Conservation (phyloP, 2,888 invertebrate species). For the Mythimna pallens region DNA sequence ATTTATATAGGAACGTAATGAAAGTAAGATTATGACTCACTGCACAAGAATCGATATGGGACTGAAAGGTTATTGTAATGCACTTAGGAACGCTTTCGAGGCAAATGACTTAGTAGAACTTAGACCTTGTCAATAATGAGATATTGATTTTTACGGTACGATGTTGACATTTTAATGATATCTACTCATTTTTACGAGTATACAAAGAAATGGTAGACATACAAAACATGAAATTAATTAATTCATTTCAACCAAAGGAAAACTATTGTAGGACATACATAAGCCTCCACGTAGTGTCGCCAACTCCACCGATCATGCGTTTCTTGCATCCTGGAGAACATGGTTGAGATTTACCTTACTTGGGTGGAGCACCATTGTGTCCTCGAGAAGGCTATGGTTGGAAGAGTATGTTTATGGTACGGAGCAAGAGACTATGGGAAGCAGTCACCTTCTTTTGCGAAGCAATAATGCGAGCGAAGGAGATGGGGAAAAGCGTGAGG, state of each 20-base stretch:
- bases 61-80: not conserved
- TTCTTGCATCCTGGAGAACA: not conserved
- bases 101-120: conserved; percentile 7
- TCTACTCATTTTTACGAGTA: not conserved
- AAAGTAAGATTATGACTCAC: not conserved
- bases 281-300: not conserved
- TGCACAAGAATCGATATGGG: conserved; percentile 2
- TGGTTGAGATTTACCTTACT: too few species aligned
- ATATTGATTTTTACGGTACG: conserved; percentile 9
- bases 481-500: too few species aligned
- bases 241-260: not conserved
- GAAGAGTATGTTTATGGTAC: too few species aligned
- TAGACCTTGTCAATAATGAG: conserved; percentile 1
- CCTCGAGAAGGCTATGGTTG: too few species aligned
- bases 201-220: not conserved
- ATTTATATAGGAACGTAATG: not conserved
- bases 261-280: not conserved
- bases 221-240: not conserved
- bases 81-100: not conserved
- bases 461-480: too few species aligned
- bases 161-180: not conserved
- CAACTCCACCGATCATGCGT: not conserved
- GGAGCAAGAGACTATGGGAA: too few species aligned
- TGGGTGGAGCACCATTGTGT: too few species aligned
- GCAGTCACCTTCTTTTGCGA: too few species aligned